Percentiles rank a stretch among this genome's conserved stretches.
Conservation (phyloP, 2,797 vertebrate genomes). For the Caiman crocodilus region DNA sequence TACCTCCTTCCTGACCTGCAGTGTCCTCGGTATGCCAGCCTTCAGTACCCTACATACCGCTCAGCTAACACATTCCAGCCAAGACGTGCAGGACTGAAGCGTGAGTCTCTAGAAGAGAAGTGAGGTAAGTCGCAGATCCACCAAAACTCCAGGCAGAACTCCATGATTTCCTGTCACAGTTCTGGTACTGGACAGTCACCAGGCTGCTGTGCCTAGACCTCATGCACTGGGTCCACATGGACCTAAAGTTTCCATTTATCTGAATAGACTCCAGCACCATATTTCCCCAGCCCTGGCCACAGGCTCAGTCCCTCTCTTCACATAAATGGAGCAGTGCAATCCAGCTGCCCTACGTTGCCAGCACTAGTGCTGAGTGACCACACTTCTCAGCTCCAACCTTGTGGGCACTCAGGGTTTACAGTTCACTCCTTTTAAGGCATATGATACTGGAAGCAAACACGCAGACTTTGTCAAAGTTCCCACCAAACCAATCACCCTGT, state of each 20-base stretch:
- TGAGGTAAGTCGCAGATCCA: slow-evolving; percentile 66
- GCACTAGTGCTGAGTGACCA: too few species aligned
- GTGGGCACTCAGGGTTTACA: too few species aligned
- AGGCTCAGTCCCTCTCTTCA: neutral
- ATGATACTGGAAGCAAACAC: neutral
- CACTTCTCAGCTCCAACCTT: too few species aligned
- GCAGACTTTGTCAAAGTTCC: neutral
- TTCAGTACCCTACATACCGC: neutral
- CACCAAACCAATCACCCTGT: neutral
- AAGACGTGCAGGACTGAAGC: neutral
- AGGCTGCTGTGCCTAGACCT: slow-evolving; percentile 74
- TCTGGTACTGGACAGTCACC: slow-evolving; percentile 70
- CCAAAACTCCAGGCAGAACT: slow-evolving; percentile 51
- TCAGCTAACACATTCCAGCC: rapidly evolving
- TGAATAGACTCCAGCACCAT: neutral
- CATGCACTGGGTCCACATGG: slow-evolving; percentile 69
- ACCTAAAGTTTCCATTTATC: slow-evolving; percentile 47
- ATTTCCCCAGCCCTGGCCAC: neutral
- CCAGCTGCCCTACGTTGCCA: neutral
- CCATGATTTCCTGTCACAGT: slow-evolving; percentile 70
- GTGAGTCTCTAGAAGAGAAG: slow-evolving; percentile 56
- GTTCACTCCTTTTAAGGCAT: neutral
- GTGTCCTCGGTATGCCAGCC: neutral
- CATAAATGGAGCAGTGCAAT: rapidly evolving
- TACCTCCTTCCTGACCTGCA: neutral